These are phyloP conservation scores for Zele albiditarsus DNA, from an alignment of 2,888 invertebrate species.

Conservation along the genomic window DNA sequence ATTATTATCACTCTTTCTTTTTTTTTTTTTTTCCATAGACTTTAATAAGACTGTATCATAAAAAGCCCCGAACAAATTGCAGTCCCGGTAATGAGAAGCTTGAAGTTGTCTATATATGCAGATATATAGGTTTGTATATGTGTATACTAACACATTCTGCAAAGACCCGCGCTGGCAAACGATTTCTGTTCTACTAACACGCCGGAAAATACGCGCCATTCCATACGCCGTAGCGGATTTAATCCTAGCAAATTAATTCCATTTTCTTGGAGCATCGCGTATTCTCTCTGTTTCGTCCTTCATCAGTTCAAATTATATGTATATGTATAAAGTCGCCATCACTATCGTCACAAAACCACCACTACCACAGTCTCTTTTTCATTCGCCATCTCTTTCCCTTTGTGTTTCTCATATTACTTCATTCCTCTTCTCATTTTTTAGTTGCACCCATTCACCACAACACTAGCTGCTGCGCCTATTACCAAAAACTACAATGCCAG, in stretches of 20 bases:
- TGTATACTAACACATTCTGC: neutral
- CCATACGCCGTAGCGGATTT: conserved; percentile 59
- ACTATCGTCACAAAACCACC: conserved; percentile 44
- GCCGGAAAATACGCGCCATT: conserved; percentile 23
- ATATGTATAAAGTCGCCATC: conserved; percentile 41
- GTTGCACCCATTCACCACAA: conserved; percentile 29
- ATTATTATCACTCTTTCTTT: neutral
- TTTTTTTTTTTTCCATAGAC: neutral
- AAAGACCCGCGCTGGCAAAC: conserved; percentile 2
- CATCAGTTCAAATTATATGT: conserved; percentile 67
- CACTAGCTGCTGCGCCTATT: too few relatives aligned
- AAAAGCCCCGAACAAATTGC: conserved; percentile 28
- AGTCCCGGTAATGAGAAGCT: conserved; percentile 22
- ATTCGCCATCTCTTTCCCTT: neutral
- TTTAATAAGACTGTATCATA: conserved; percentile 32
- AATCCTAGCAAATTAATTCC: conserved; percentile 72
- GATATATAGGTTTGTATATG: neutral
- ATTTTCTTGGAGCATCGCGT: conserved; percentile 71
- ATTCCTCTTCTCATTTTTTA: conserved; percentile 24
- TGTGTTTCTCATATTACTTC: neutral
- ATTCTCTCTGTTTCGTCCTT: conserved; percentile 72
- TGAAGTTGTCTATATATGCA: conserved; percentile 4
- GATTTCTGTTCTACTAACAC: conserved; percentile 28
- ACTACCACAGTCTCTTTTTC: conserved; percentile 46
- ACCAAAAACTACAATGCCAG: too few relatives aligned